phyloP scores from a whole-genome alignment of 2,888 invertebrate genomes.

The Liopterus haemorrhoidalis region DNA sequence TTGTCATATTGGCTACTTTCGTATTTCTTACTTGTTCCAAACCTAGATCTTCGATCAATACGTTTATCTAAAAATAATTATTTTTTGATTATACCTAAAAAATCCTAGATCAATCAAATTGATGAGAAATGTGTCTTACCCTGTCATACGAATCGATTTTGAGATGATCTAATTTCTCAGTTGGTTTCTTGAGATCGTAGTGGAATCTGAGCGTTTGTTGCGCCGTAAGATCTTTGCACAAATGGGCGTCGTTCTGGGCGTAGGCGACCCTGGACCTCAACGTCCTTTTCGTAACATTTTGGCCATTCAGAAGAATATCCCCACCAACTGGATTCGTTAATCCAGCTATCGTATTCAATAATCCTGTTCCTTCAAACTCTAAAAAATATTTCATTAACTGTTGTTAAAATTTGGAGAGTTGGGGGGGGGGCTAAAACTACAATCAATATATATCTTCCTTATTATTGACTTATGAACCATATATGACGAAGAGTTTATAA shows the following conservation, averaged over 20 bases:
- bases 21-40: constrained; percentile 84
- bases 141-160: constrained; percentile 70
- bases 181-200: constrained; percentile 64
- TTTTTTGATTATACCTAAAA: background rate
- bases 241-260: constrained; percentile 65
- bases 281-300: constrained; percentile 65
- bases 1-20: constrained; percentile 75
- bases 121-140: constrained; percentile 46
- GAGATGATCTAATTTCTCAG: constrained; percentile 54
- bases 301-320: constrained; percentile 82
- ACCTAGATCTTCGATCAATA: constrained; percentile 85
- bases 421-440: no score
- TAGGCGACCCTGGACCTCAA: constrained; percentile 69
- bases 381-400: constrained; percentile 23
- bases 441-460: no score
- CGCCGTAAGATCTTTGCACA: constrained; percentile 86
- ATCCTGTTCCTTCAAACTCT: constrained; percentile 76
- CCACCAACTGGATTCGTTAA: constrained; percentile 56
- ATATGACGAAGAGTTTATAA: no score
- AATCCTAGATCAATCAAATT: background rate
- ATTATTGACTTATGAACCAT: no score
- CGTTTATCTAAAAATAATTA: constrained; percentile 65
- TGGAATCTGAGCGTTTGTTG: constrained; percentile 82
- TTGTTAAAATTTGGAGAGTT: background rate
- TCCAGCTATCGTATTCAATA: constrained; percentile 83